A percentile compares a stretch with the other conserved stretches of the same genome.
Conservation (phyloP, 30 jellyfish, hydroid and myxozoan genomes). For the Clytia hemisphaerica region DNA sequence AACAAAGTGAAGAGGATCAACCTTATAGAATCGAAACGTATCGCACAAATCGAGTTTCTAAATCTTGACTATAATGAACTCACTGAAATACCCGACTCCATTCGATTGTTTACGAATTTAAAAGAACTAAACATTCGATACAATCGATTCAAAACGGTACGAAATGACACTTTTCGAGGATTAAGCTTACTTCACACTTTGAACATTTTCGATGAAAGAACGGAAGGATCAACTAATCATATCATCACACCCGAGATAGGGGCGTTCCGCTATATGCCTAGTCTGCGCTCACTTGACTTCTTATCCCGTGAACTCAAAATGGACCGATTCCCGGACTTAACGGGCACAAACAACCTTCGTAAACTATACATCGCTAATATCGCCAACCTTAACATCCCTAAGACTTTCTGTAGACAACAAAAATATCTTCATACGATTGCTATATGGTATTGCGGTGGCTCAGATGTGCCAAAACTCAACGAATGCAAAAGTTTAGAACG, state of each 20-base stretch:
- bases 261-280: slow-evolving; percentile 19
- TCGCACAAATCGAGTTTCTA: too few species aligned
- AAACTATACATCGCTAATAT: slow-evolving; percentile 1
- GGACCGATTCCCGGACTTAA: slow-evolving; percentile 5
- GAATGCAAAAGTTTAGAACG: neutral
- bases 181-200: neutral
- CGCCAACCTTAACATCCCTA: neutral
- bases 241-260: neutral
- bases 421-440: slow-evolving; percentile 2
- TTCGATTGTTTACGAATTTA: neutral
- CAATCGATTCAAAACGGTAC: neutral
- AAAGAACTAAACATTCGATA: slow-evolving; percentile 11
- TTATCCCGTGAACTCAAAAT: neutral
- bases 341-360: slow-evolving; percentile 18
- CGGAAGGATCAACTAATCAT: too few species aligned
- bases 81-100: neutral
- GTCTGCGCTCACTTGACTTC: neutral
- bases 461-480: slow-evolving; percentile 3
- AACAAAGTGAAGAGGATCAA: too few species aligned
- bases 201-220: slow-evolving; percentile 2
- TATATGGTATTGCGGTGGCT: neutral
- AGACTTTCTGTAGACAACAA: slow-evolving; percentile 5
- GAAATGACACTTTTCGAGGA: slow-evolving; percentile 3
- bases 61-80: too few species aligned
- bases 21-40: too few species aligned